Percentiles rank a stretch among this genome's conserved stretches.
Evolutionary conservation across 2,113 vertebrate species (phyloP).

Genomic region (Pipa parva): DNA sequence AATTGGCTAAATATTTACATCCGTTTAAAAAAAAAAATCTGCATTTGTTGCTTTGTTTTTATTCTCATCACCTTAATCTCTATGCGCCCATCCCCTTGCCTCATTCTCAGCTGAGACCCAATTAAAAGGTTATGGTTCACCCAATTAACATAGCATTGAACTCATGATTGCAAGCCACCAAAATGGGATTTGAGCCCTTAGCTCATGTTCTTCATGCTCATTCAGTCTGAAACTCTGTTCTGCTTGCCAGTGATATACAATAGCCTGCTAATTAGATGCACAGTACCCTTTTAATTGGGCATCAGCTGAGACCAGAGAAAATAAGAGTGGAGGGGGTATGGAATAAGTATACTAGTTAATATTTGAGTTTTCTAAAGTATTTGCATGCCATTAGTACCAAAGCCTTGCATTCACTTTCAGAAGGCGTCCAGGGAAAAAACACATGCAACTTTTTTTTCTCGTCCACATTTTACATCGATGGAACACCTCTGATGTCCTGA

Average conservation of each 20-base stretch:
- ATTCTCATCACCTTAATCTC: conserved; percentile 21
- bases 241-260: conserved; percentile 36
- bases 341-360: conserved; percentile 6
- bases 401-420: too few species aligned
- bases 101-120: conserved; percentile 30
- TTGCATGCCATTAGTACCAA: conserved; percentile 28
- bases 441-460: too few species aligned
- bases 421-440: too few species aligned
- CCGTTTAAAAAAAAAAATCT: conserved; percentile 15
- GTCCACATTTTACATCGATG: too few species aligned
- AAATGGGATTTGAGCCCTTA: conserved; percentile 37
- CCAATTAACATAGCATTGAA: conserved; percentile 39
- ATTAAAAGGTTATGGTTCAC: conserved; percentile 39
- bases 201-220: conserved; percentile 29
- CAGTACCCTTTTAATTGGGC: conserved; percentile 34
- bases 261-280: conserved; percentile 35
- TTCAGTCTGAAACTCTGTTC: conserved; percentile 30
- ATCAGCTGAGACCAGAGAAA: conserved; percentile 33
- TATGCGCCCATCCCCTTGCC: background rate
- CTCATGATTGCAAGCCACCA: conserved; percentile 35
- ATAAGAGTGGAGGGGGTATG: conserved; percentile 13
- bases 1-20: background rate
- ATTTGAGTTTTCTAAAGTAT: background rate
- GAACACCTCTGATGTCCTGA: too few species aligned
- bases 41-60: conserved; percentile 18